These are phyloP conservation scores for Anthophora plumipes DNA, from an alignment of 2,888 invertebrate species.

Conservation along the genomic window DNA sequence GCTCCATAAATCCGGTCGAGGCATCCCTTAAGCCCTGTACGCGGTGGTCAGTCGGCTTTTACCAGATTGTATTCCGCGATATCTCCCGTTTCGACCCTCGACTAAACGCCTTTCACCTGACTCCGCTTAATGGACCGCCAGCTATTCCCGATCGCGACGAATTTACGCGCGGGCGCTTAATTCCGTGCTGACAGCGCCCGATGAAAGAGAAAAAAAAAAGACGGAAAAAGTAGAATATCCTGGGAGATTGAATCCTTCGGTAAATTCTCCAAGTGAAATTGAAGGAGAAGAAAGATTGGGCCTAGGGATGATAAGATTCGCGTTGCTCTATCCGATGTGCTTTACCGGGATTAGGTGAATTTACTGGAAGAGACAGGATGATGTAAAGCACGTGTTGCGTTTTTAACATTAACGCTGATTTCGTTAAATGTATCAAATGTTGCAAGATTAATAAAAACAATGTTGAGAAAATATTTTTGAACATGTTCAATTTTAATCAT, in stretches of 20 bases:
- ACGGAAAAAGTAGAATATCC: neutral
- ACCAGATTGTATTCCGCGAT: constrained; percentile 81
- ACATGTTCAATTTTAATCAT: no score
- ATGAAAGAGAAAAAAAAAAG: no score
- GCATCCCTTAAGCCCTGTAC: constrained; percentile 79
- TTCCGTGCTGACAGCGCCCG: neutral
- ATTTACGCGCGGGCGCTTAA: constrained; percentile 1
- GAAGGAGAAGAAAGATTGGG: neutral
- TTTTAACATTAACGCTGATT: no score
- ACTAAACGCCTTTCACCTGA: constrained; percentile 47
- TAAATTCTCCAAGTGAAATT: neutral
- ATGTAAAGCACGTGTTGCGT: no score
- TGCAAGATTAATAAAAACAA: no score
- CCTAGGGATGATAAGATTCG: neutral
- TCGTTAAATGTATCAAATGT: neutral
- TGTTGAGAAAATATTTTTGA: no score
- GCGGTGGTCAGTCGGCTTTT: constrained; percentile 78
- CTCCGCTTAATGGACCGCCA: constrained; percentile 52
- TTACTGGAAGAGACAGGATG: neutral
- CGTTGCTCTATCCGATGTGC: neutral
- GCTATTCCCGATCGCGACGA: constrained; percentile 34
- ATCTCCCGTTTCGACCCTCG: constrained; percentile 56
- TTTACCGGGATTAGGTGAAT: neutral
- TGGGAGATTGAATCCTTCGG: constrained; percentile 9
- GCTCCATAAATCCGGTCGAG: constrained; percentile 79